These are phyloP conservation scores for Ferrisia virgata DNA, from an alignment of 2,888 invertebrate species.

Conservation along the genomic window DNA sequence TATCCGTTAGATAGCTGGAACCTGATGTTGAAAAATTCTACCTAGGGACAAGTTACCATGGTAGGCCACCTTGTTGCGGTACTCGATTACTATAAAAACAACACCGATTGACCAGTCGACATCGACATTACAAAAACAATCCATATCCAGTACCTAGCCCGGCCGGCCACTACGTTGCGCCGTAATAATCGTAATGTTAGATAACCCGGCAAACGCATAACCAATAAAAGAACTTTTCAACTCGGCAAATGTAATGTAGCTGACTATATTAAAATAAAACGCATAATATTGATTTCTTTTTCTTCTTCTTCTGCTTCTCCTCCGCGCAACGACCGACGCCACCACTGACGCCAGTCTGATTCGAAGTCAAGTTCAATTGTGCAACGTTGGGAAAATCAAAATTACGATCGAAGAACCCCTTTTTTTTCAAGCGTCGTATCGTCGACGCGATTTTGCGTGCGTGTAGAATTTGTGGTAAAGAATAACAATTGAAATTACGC, in stretches of 20 bases:
- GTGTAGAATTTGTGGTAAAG: too few relatives aligned
- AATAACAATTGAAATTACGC: too few relatives aligned
- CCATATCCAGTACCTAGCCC: too few relatives aligned
- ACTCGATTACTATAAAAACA: not conserved
- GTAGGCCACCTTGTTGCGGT: not conserved
- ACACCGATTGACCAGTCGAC: not conserved
- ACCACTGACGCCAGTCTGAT: not conserved
- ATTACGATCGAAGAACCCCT: not conserved
- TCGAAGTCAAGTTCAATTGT: not conserved
- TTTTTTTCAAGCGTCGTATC: not conserved
- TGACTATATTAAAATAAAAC: not conserved
- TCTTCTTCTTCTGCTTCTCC: not conserved
- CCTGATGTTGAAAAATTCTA: not conserved
- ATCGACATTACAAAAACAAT: not conserved
- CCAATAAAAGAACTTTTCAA: not conserved
- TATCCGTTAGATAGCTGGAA: not conserved
- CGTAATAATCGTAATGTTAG: not conserved
- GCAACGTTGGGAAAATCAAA: not conserved
- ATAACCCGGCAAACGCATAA: not conserved
- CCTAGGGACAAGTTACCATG: not conserved
- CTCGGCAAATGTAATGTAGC: not conserved
- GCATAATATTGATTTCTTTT: not conserved
- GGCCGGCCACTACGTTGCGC: not conserved
- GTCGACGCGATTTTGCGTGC: too few relatives aligned
- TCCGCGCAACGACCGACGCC: not conserved